Base-by-base conservation (phyloP, 2,113 vertebrate genomes). In the Corapipo altera region DNA sequence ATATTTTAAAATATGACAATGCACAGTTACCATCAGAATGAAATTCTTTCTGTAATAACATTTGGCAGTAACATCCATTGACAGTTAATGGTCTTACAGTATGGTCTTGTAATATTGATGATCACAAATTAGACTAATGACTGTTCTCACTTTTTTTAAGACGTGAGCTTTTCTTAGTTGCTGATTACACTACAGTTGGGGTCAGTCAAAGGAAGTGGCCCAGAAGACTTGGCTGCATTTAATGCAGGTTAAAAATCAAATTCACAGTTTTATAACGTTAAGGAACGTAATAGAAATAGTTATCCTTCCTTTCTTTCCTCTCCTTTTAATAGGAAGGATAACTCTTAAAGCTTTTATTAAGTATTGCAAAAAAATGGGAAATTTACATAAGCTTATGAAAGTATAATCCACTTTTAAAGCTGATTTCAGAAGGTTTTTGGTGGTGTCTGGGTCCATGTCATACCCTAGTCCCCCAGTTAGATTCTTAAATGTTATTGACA, bases 401-500 rank as follows among this genome's bases (percentile, higher is more conserved):
- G 26, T 64, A 8, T 13, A 64, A 52, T 30, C 33, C 14, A 20
- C 33, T 70, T 44, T 7, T 28, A 24, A 52, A 75, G 39, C 16
- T 52, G 10, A 57, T 73, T 11, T 74, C 9, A 15, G 18, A 7
- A 41, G 22, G 12, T 23, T 43, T 77, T 33, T 14, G 11, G 33
- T 74, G 5, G 9, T 55, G 12, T 37, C 33, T 51, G 12, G 22
- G 37, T 61, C 20, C 0, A 1, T 39, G 11, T 20, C 20, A 55
- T 21, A 7, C 16, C 15, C 44, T 8, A 33, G 15, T 24, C 5
- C 3, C 3, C 8, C 0, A 19, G 32, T 10, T 39, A 18, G 7
- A 44, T 69, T 75, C 28, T 46, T 80, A 33, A 37, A 8, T 74
- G 12, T 14, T 57, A 2, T n/a, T 65, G 15, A 41, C 15, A 18